Base-by-base conservation (phyloP, 2,113 vertebrate species). In the Corythoichthys intestinalis region DNA sequence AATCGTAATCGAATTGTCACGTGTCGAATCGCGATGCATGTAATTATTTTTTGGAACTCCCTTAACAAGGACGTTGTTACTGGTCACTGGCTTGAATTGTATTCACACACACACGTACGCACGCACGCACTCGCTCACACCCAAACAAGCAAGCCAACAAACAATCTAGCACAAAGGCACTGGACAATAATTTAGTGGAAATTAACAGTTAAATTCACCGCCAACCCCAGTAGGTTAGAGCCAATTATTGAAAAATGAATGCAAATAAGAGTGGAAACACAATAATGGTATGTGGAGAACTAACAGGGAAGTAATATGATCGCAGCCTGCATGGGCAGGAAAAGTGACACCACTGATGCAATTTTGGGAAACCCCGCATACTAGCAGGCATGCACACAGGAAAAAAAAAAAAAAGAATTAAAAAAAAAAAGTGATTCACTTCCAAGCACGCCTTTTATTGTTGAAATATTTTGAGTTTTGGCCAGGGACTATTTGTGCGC, bases 361-460 rank as follows among this genome's bases (percentile, higher is more conserved):
- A 34, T 71, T 77, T 60, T 83, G 83, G 85, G 78, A 87, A 87
- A 76, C 64, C 80, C 80, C 76, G 60, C 17, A 71, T 17, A 71
- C 46, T 5, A 41, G 58, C 59, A 13, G 56, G 49, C 20, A 2
- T 0, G 53, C 20, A 58, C 2, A 0, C 15, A 66, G 44, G 38
- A 39, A 49, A 44, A 59, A 10, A 13, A 54, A 73, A 4, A 28
- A 28, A 28, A 28, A 28, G n/a, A n/a, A n/a, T n/a, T n/a, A 28
- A 28, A 28, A 17, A n/a, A 68, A 20, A 48, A 28, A 28, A 13
- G 37, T 2, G 3, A 35, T 60, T 13, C 65, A 60, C 47, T 34
- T 44, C 3, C 54, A 60, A 3, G 20, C 53, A 47, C 53, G 11
- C 0, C 34, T 14, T 49, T 4, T 44, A 44, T 37, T 46, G 13